These are phyloP conservation scores for Antennarius striatus DNA, from an alignment of 2,113 vertebrate species.

Conservation along the genomic window DNA sequence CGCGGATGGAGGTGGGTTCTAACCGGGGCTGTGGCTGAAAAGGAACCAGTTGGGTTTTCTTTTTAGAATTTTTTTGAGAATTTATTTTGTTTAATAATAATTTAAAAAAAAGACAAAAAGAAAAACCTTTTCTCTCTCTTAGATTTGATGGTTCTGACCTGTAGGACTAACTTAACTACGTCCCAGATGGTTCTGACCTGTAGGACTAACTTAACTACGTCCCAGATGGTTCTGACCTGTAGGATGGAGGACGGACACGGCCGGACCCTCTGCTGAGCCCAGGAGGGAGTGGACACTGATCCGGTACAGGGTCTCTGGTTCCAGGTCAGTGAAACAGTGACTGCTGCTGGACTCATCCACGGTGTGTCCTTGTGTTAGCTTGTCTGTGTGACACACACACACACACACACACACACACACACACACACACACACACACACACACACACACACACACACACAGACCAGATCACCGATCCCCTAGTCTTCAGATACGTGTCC, in stretches of 20 bases:
- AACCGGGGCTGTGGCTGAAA: slow-evolving; percentile 70
- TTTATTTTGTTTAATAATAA: too few species aligned
- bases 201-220: too few species aligned
- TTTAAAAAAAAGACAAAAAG: too few species aligned
- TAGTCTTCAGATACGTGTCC: too few species aligned
- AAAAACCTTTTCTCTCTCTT: too few species aligned
- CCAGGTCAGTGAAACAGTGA: slow-evolving; percentile 78
- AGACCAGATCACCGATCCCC: too few species aligned
- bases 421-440: neutral
- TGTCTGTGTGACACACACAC: slow-evolving; percentile 59
- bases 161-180: too few species aligned
- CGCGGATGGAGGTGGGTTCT: slow-evolving; percentile 70
- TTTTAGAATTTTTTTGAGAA: too few species aligned
- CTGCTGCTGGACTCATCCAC: slow-evolving; percentile 72
- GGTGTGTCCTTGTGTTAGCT: slow-evolving; percentile 62
- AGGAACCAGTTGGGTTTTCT: neutral
- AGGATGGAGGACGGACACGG: slow-evolving; percentile 82
- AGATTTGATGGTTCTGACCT: slow-evolving; percentile 67
- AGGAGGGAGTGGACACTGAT: slow-evolving; percentile 79
- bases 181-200: slow-evolving; percentile 71
- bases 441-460: neutral
- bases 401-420: neutral
- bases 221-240: slow-evolving; percentile 74
- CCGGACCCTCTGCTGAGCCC: slow-evolving; percentile 74
- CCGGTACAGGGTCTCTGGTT: slow-evolving; percentile 76